Conservation (phyloP, 2,113 vertebrate species). For the Toxostoma redivivum region DNA sequence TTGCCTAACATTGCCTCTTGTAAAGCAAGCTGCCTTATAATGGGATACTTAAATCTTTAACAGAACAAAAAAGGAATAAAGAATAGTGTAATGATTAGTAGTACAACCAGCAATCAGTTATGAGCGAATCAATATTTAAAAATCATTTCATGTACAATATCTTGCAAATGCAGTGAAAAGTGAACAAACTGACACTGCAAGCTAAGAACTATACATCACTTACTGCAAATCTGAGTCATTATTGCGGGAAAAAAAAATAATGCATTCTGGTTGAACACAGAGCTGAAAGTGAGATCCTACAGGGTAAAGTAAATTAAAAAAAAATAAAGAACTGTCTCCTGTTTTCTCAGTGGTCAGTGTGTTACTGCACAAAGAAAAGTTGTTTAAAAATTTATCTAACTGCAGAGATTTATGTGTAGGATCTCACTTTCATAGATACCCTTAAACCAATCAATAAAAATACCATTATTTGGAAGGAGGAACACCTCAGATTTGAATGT, state of each 20-base stretch:
- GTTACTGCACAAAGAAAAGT: no score
- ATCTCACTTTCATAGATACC: neutral
- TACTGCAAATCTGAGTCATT: neutral
- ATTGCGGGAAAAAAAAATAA: neutral
- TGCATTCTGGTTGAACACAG: neutral
- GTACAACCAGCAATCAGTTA: neutral
- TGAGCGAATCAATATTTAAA: neutral
- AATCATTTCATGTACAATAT: neutral
- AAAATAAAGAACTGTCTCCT: no score
- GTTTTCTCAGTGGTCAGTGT: no score
- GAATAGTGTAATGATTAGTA: neutral
- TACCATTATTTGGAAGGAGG: neutral
- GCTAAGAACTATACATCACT: neutral
- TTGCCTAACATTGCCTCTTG: neutral
- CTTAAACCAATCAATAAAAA: neutral
- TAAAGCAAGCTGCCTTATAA: neutral
- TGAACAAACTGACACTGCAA: neutral
- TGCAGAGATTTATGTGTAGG: no score
- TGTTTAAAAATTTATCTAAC: no score
- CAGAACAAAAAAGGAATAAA: neutral
- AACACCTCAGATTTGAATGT: neutral
- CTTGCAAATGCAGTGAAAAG: neutral
- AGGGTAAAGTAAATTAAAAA: no score
- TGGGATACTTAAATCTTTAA: neutral
- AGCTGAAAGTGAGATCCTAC: neutral